Evolutionary conservation across 2,113 vertebrate species (phyloP).

Genomic region (Melanerpes formicivorus): DNA sequence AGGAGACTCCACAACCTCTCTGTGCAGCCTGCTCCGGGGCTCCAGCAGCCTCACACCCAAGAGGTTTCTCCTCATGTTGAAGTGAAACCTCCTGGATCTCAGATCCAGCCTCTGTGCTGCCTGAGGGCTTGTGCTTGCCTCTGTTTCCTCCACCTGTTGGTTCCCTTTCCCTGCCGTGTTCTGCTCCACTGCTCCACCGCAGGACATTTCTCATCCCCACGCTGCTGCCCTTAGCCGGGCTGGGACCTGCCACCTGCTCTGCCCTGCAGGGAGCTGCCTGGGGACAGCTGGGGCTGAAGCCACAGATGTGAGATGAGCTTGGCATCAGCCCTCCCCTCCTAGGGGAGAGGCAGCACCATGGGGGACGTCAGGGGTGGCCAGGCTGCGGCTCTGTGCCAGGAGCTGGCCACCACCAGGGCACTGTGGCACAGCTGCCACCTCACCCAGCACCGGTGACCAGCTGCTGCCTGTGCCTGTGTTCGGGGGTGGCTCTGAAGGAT

Average conservation of each 20-base stretch:
- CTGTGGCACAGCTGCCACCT: background rate
- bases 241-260: background rate
- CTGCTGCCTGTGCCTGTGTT: background rate
- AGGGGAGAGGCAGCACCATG: accelerated
- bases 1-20: too few species aligned
- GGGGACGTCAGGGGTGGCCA: accelerated
- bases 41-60: too few species aligned
- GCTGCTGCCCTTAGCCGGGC: background rate
- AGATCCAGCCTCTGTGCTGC: accelerated
- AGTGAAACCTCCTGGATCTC: background rate
- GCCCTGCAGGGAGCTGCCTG: accelerated
- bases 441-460: background rate
- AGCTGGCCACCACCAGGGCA: accelerated
- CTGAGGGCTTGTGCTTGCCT: accelerated
- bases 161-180: background rate
- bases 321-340: background rate
- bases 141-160: background rate
- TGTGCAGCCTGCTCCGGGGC: too few species aligned
- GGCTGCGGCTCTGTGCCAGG: background rate
- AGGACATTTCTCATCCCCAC: accelerated
- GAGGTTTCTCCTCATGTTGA: too few species aligned
- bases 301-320: accelerated
- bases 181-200: background rate
- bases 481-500: background rate
- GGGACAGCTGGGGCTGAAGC: background rate